Conservation (phyloP, 2,888 invertebrate genomes). For the Neelides folsomi region DNA sequence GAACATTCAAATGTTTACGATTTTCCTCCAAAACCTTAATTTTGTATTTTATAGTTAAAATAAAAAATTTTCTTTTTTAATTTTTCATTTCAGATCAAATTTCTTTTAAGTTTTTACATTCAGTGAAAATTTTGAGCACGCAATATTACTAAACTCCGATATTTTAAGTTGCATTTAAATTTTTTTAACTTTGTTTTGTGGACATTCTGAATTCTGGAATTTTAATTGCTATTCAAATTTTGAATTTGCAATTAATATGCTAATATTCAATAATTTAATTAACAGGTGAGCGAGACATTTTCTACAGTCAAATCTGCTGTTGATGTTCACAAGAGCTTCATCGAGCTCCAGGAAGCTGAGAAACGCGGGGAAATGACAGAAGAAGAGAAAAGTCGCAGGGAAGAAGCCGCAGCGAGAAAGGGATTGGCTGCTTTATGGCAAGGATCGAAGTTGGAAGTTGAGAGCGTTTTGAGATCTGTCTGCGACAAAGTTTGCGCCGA, state of each 20-base stretch:
- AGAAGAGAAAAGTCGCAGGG: slow-evolving; percentile 24
- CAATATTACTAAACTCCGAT: too few species aligned
- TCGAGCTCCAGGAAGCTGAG: slow-evolving; percentile 32
- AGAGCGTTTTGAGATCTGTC: slow-evolving; percentile 28
- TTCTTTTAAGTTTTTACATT: too few species aligned
- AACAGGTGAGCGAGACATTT: slow-evolving; percentile 11
- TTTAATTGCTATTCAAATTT: slow-evolving; percentile 1
- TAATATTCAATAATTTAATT: background rate
- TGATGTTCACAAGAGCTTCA: slow-evolving; percentile 31
- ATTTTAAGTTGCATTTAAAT: too few species aligned
- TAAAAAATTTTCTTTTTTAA: too few species aligned
- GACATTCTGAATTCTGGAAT: too few species aligned
- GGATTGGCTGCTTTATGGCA: slow-evolving; percentile 33
- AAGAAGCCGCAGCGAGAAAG: slow-evolving; percentile 30
- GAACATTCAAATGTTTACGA: too few species aligned
- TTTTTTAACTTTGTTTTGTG: too few species aligned
- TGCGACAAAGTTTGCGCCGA: slow-evolving; percentile 30
- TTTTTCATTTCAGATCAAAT: too few species aligned
- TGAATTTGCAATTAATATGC: background rate
- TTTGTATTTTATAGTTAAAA: too few species aligned
- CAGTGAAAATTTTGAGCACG: too few species aligned
- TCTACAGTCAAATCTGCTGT: slow-evolving; percentile 30
- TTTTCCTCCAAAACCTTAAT: too few species aligned
- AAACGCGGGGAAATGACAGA: slow-evolving; percentile 27
- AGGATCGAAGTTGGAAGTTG: slow-evolving; percentile 32